Conservation (phyloP, 2,113 vertebrate species). For the Marmota flaviventris region DNA sequence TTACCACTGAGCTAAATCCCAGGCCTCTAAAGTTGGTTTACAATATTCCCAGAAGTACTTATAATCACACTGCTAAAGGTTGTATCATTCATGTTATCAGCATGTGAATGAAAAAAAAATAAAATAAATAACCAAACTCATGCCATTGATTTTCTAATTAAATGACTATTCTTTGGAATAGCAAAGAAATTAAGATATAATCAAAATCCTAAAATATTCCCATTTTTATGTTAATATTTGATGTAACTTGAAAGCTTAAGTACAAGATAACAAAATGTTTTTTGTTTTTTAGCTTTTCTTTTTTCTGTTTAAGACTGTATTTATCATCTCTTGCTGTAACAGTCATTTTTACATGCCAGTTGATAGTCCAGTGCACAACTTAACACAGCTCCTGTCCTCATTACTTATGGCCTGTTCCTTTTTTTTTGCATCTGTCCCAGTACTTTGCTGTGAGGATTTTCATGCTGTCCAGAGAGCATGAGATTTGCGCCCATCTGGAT, state of each 20-base stretch:
- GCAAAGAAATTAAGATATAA: not conserved
- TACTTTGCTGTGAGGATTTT: not conserved
- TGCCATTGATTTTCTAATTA: not conserved
- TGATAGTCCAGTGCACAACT: not conserved
- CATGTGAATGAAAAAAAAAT: not conserved
- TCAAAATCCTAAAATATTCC: not conserved
- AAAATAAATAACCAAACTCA: not conserved
- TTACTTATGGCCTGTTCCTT: not conserved
- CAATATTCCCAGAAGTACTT: not conserved
- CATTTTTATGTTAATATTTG: not conserved
- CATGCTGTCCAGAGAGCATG: not conserved
- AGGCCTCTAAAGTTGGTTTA: not conserved
- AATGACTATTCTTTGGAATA: not conserved
- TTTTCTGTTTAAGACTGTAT: not conserved
- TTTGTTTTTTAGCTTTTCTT: not conserved
- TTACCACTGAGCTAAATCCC: not conserved
- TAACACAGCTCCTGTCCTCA: too few relatives aligned
- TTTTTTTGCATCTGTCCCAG: not conserved
- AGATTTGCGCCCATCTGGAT: not conserved
- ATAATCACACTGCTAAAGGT: not conserved
- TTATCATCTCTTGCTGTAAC: not conserved
- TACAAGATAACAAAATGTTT: not conserved
- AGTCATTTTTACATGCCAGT: not conserved
- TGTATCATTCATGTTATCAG: not conserved
- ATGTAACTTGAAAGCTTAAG: not conserved